phyloP scores from a whole-genome alignment of 2,888 invertebrate genomes.

The Stenchaetothrips biformis region DNA sequence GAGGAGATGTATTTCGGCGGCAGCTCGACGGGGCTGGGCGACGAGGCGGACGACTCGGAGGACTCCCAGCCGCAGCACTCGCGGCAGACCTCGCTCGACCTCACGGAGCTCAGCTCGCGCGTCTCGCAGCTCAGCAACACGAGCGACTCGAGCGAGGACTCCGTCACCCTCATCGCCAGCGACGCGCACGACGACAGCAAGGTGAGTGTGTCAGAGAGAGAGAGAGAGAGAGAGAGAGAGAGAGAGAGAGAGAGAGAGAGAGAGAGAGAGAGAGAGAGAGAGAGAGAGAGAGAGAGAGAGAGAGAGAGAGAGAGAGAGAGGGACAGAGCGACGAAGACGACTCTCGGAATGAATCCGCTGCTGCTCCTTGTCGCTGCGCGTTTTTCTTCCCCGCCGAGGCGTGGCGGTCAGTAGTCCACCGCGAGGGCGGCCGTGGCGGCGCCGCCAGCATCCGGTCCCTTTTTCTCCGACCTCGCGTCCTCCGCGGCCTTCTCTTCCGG shows the following conservation, averaged over 20 bases:
- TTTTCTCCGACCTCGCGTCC: no score
- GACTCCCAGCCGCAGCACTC: slow-evolving; percentile 51
- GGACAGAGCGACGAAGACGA: no score
- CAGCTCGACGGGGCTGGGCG: slow-evolving; percentile 34
- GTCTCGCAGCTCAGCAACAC: slow-evolving; percentile 72
- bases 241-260: no score
- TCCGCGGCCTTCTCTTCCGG: neutral
- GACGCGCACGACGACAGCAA: slow-evolving; percentile 53
- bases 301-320: no score
- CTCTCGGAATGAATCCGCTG: no score
- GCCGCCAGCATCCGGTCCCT: no score
- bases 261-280: no score
- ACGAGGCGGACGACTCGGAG: slow-evolving; percentile 54
- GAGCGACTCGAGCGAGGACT: slow-evolving; percentile 83
- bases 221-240: no score
- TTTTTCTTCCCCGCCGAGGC: no score
- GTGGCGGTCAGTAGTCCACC: no score
- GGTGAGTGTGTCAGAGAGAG: neutral
- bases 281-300: no score
- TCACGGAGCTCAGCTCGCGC: slow-evolving; percentile 61
- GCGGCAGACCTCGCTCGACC: slow-evolving; percentile 50
- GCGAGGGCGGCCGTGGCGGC: slow-evolving; percentile 28
- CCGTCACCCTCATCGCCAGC: slow-evolving; percentile 61
- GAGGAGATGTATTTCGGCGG: slow-evolving; percentile 16
- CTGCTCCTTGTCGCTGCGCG: no score